These are phyloP conservation scores for Epistrophe grossulariae DNA, from an alignment of 2,888 invertebrate species.

Conservation along the genomic window DNA sequence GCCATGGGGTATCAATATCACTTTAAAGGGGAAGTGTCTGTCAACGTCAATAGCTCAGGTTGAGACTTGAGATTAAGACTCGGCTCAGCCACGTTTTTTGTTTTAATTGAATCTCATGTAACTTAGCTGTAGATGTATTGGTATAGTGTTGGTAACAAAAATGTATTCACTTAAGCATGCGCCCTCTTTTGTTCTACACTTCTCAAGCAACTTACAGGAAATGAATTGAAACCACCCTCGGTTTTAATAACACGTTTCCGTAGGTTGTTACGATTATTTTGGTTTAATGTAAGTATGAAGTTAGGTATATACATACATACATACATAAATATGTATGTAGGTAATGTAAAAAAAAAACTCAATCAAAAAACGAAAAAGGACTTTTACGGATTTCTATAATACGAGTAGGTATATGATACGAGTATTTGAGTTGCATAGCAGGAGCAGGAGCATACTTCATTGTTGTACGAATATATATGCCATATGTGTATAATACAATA, in stretches of 20 bases:
- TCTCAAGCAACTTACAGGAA: constrained; percentile 25
- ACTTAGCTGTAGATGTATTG: background rate
- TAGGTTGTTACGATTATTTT: background rate
- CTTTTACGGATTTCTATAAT: background rate
- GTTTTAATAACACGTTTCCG: constrained; percentile 28
- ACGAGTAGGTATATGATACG: too few relatives aligned
- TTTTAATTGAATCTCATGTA: constrained; percentile 5
- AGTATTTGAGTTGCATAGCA: background rate
- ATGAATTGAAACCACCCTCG: constrained; percentile 43
- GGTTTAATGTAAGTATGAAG: background rate
- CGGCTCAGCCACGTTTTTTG: background rate
- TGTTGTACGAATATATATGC: background rate
- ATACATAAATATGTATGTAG: background rate
- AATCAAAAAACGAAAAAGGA: background rate
- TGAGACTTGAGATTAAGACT: background rate
- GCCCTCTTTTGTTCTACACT: constrained; percentile 23
- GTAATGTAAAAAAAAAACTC: background rate
- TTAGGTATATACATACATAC: too few relatives aligned
- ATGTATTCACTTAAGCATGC: constrained; percentile 24
- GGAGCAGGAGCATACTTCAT: background rate
- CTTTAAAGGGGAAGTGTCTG: constrained; percentile 1
- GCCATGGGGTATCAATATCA: background rate
- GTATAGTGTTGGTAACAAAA: background rate
- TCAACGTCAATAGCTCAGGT: background rate
- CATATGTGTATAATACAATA: constrained; percentile 26